Conservation (phyloP, 2,888 invertebrate species). For the Schizaphis graminum region DNA sequence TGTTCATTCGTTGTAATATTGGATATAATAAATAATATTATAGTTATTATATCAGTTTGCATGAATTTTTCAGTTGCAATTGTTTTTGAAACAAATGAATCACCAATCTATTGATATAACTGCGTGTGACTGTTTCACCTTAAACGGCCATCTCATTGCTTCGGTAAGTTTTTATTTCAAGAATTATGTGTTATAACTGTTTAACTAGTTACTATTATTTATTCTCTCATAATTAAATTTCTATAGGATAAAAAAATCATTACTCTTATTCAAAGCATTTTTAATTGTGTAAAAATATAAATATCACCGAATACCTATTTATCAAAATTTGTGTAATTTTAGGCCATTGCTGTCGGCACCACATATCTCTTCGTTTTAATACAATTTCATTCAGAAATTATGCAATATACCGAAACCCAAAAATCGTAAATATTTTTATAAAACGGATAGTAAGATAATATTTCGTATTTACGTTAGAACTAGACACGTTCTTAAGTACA, state of each 20-base stretch:
- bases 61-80: constrained; percentile 69
- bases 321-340: not conserved
- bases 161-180: constrained; percentile 68
- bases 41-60: not conserved
- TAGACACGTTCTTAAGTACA: not conserved
- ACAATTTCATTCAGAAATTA: constrained; percentile 20
- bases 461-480: not conserved
- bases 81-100: constrained; percentile 70
- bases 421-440: not conserved
- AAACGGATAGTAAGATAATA: not conserved
- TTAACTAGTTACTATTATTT: not conserved
- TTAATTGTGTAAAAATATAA: not conserved
- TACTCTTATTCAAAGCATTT: not conserved
- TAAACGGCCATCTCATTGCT: constrained; percentile 70
- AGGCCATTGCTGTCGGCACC: constrained; percentile 67
- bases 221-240: not conserved
- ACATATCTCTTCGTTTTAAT: constrained; percentile 66
- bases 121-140: constrained; percentile 69
- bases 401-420: not conserved
- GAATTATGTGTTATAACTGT: not conserved
- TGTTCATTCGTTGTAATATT: not conserved
- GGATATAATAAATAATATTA: not conserved
- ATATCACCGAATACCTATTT: not conserved
- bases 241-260: not conserved
- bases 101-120: constrained; percentile 70